These are phyloP conservation scores for Amphilophus citrinellus DNA, from an alignment of 2,113 vertebrate species.

Conservation along the genomic window DNA sequence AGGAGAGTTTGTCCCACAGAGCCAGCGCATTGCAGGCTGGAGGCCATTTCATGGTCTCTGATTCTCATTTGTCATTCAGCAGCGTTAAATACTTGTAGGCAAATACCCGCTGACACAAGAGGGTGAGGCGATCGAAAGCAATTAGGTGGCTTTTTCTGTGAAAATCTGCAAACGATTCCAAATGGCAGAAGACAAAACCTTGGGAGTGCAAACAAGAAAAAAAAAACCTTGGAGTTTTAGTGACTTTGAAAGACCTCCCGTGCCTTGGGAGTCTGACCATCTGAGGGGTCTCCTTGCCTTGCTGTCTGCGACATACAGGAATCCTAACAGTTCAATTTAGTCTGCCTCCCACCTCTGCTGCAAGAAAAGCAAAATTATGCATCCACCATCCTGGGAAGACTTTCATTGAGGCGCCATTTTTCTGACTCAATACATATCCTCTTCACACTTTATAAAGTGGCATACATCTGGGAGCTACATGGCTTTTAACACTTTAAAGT, in stretches of 20 bases:
- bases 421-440: neutral
- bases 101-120: slow-evolving; percentile 76
- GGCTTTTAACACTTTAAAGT: slow-evolving; percentile 4
- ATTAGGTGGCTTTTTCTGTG: slow-evolving; percentile 64
- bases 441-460: neutral
- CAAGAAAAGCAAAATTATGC: neutral
- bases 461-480: slow-evolving; percentile 5
- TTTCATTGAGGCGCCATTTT: slow-evolving; percentile 12
- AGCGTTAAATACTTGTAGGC: slow-evolving; percentile 80
- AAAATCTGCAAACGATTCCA: slow-evolving; percentile 56
- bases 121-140: slow-evolving; percentile 77
- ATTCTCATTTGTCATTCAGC: slow-evolving; percentile 82
- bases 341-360: slow-evolving; percentile 20
- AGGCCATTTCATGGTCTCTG: slow-evolving; percentile 78
- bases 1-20: slow-evolving; percentile 32
- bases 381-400: slow-evolving; percentile 2
- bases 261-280: neutral
- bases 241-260: slow-evolving; percentile 11
- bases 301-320: neutral
- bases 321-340: slow-evolving; percentile 14
- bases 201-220: slow-evolving; percentile 26
- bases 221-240: slow-evolving; percentile 15
- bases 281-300: neutral
- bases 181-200: neutral
- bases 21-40: slow-evolving; percentile 32